These are phyloP conservation scores for Sitta carolinensis DNA, from an alignment of 2,797 vertebrate species.

Conservation along the genomic window DNA sequence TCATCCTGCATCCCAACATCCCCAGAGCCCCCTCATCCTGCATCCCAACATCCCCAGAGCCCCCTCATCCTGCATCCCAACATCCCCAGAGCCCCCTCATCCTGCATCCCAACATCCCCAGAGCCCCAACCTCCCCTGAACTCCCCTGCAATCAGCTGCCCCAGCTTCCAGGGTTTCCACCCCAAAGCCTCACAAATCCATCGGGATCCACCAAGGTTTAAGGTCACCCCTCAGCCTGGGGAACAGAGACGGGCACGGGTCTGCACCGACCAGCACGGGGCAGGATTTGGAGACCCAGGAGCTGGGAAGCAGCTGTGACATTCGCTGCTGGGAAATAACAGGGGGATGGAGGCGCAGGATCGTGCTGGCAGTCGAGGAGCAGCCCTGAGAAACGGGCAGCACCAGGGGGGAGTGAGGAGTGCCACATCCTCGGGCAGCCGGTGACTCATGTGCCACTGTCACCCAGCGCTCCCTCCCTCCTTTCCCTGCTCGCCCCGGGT, in stretches of 20 bases:
- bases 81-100: too few relatives aligned
- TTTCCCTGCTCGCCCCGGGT: not conserved
- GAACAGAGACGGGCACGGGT: not conserved
- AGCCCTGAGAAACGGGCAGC: not conserved
- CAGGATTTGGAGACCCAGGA: not conserved
- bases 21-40: not conserved
- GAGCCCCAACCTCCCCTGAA: not conserved
- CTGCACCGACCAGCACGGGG: not conserved
- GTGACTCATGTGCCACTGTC: not conserved
- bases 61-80: not conserved
- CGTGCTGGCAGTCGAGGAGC: not conserved
- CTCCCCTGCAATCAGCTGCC: not conserved
- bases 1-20: not conserved
- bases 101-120: not conserved
- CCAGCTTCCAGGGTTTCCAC: fast-evolving
- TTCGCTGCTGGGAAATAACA: not conserved
- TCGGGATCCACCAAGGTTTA: fast-evolving
- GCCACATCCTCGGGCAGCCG: not conserved
- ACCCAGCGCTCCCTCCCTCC: not conserved
- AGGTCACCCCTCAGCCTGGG: not conserved
- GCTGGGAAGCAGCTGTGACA: not conserved
- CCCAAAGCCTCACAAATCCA: not conserved
- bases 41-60: not conserved
- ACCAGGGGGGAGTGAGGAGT: not conserved
- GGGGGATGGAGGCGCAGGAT: not conserved